Percentiles rank a stretch among this genome's conserved stretches.
Conservation (phyloP, 2,888 invertebrate genomes). For the Hyles lineata region DNA sequence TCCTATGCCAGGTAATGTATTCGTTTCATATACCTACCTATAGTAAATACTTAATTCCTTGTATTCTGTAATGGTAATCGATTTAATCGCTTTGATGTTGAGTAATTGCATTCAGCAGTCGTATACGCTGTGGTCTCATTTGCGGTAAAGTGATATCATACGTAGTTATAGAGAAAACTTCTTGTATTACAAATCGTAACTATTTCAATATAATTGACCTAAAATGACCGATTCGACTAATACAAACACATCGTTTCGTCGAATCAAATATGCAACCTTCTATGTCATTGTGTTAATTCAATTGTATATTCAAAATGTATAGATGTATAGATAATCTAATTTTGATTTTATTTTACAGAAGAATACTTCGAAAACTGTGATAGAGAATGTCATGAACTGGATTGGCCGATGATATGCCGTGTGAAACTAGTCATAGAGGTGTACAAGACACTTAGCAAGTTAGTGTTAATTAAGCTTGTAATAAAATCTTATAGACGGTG, state of each 20-base stretch:
- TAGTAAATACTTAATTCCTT: conserved; percentile 3
- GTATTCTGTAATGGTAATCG: conserved; percentile 3
- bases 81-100: conserved; percentile 12
- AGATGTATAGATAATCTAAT: too few relatives aligned
- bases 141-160: conserved; percentile 1
- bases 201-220: conserved; percentile 1
- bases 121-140: conserved; percentile 8
- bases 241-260: background rate
- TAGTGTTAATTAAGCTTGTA: conserved; percentile 53
- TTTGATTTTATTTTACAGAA: conserved; percentile 85
- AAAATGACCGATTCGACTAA: background rate
- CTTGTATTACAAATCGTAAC: background rate
- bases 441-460: conserved; percentile 89
- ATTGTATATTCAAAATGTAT: background rate
- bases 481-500: background rate
- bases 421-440: conserved; percentile 90
- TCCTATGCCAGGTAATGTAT: conserved; percentile 87
- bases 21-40: background rate
- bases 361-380: conserved; percentile 90
- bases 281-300: background rate
- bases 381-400: conserved; percentile 90
- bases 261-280: background rate
- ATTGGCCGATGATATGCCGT: conserved; percentile 92
- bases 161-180: background rate
- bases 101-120: conserved; percentile 13